Conservation (phyloP, 2,888 invertebrate species). For the Aspidiotus destructor region DNA sequence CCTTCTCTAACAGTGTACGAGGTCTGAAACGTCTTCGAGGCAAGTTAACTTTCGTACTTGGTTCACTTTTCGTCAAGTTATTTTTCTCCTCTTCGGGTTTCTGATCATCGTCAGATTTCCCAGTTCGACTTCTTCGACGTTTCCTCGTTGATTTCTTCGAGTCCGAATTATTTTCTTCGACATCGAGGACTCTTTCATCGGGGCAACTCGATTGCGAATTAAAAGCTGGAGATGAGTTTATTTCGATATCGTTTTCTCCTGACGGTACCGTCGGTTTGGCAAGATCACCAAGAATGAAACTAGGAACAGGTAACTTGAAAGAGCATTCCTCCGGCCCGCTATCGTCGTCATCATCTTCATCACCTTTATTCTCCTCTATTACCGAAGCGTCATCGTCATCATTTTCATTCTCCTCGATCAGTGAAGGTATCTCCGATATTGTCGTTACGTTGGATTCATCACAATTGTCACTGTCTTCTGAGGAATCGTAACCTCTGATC, state of each 20-base stretch:
- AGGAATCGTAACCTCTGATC: slow-evolving; percentile 15
- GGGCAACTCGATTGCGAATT: neutral
- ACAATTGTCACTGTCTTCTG: neutral
- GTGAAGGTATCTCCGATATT: neutral
- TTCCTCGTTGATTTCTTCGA: slow-evolving; percentile 3
- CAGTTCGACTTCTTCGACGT: slow-evolving; percentile 20
- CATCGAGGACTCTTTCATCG: neutral
- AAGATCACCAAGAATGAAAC: neutral
- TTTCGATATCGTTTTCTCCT: neutral
- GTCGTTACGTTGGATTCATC: neutral
- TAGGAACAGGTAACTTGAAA: neutral
- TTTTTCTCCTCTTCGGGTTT: neutral
- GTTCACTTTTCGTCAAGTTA: slow-evolving; percentile 1
- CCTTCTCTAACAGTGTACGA: slow-evolving; percentile 36
- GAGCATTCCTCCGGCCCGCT: slow-evolving; percentile 26
- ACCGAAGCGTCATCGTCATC: too few species aligned
- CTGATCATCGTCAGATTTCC: slow-evolving; percentile 15
- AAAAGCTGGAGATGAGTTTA: too few species aligned
- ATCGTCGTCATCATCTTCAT: slow-evolving; percentile 9
- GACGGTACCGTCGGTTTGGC: neutral
- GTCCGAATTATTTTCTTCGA: neutral
- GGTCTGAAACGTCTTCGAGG: slow-evolving; percentile 7
- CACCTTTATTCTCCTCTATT: neutral
- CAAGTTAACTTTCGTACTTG: neutral
- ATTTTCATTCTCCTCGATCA: neutral